Conservation (phyloP, 2,113 vertebrate genomes). For the Galbula dea region DNA sequence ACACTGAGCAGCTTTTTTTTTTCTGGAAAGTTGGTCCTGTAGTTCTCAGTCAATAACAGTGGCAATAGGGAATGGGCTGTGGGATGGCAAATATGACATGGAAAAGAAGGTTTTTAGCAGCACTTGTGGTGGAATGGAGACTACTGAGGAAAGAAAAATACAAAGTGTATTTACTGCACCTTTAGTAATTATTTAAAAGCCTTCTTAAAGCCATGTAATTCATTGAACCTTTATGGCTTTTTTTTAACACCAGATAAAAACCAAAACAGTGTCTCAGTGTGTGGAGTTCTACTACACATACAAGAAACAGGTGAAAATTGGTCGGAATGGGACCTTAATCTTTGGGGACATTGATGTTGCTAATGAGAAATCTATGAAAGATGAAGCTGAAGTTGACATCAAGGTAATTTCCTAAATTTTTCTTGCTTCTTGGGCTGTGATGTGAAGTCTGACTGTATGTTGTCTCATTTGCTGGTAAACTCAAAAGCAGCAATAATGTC, state of each 20-base stretch:
- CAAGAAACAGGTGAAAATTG: slow-evolving; percentile 95
- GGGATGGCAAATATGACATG: fast-evolving
- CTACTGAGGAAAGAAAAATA: background rate
- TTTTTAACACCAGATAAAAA: slow-evolving; percentile 82
- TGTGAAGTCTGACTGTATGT: background rate
- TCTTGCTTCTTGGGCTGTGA: background rate
- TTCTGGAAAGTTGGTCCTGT: background rate
- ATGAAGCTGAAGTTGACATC: slow-evolving; percentile 87
- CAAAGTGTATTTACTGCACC: background rate
- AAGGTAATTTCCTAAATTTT: slow-evolving; percentile 67
- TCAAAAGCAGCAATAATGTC: background rate
- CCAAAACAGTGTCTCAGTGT: slow-evolving; percentile 94
- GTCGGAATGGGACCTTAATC: slow-evolving; percentile 87
- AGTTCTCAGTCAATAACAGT: background rate
- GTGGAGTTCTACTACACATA: slow-evolving; percentile 98
- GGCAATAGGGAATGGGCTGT: background rate
- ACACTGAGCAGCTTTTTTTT: background rate
- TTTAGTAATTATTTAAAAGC: background rate
- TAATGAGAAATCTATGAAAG: slow-evolving; percentile 75
- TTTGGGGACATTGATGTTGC: slow-evolving; percentile 85
- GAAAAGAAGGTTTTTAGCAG: background rate
- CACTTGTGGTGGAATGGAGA: background rate
- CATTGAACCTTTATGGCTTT: background rate
- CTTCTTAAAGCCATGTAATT: background rate
- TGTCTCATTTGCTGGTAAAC: background rate